Percentiles rank a stretch among this genome's conserved stretches.
phyloP scores from a whole-genome alignment of 2,888 invertebrate genomes.

The Caenorhabditis plicata region DNA sequence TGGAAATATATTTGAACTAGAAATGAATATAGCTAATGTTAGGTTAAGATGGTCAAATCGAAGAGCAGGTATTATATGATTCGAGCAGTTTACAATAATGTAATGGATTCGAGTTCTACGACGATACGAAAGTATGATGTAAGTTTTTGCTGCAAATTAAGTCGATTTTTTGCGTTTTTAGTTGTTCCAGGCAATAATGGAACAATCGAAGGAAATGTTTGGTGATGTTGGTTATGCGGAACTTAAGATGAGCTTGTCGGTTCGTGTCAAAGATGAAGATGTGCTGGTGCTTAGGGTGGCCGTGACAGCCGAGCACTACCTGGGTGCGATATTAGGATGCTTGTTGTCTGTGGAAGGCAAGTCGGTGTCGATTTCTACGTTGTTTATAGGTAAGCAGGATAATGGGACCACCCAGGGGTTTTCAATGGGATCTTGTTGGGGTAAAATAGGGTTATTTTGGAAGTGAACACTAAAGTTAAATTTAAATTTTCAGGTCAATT shows the following conservation, averaged over 20 bases:
- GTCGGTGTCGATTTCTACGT: slow-evolving; percentile 32
- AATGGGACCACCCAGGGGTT: not conserved
- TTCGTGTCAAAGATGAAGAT: slow-evolving; percentile 35
- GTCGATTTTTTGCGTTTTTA: too few relatives aligned
- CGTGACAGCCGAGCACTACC: slow-evolving; percentile 18
- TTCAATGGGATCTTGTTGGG: too few relatives aligned
- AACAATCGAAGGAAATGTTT: slow-evolving; percentile 30
- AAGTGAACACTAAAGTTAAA: too few relatives aligned
- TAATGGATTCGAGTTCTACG: slow-evolving; percentile 3
- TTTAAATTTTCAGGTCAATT: too few relatives aligned
- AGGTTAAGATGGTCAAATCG: slow-evolving; percentile 31
- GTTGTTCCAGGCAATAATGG: slow-evolving; percentile 30
- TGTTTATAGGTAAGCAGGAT: slow-evolving; percentile 31
- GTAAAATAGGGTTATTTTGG: too few relatives aligned
- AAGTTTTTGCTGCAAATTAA: too few relatives aligned
- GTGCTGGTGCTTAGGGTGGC: slow-evolving; percentile 27
- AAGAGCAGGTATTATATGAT: slow-evolving; percentile 37
- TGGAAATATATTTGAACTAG: too few relatives aligned
- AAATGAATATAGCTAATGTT: not conserved
- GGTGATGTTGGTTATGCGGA: slow-evolving; percentile 40
- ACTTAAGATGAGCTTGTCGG: slow-evolving; percentile 30
- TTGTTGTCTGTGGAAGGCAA: slow-evolving; percentile 25
- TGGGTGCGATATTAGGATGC: slow-evolving; percentile 30
- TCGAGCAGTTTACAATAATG: slow-evolving; percentile 26
- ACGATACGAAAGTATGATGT: slow-evolving; percentile 5